Evolutionary conservation across 2,888 invertebrate genomes (phyloP), one percentile per base, ranked within the genome.

Genomic region (Apamea epomidion): DNA sequence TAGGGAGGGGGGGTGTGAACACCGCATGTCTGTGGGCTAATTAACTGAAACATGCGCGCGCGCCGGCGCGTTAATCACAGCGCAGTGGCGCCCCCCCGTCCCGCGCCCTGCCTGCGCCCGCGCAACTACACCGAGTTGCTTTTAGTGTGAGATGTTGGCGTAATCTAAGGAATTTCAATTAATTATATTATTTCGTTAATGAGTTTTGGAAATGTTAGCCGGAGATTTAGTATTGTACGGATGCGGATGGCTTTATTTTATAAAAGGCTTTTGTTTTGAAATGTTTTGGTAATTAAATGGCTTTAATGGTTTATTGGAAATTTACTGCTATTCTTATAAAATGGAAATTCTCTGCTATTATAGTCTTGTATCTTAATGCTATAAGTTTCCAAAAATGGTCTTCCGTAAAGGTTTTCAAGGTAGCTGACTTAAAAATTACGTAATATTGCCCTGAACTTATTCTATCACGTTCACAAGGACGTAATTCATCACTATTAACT

Each of bases 101-200:
- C 74, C 76, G n/a, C 76, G 7, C 72, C 25, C 75, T 84, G 68
- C 80, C 87, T 73, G 84, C 86, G 64, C 89, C 91, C 91, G 88
- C 90, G 90, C 83, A 86, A 83, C 90, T 93, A 96, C 96, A 96
- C 94, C 91, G 93, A 95, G 94, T 95, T 95, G 96, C 96, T 96
- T 95, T 96, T 96, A 96, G 95, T 93, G 95, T 90, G 91, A 92
- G 93, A 91, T 95, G 96, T 96, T 92, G 91, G 92, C 92, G 94
- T 94, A 93, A 95, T 95, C 96, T 95, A 91, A 91, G 94, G 96
- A 96, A 97, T 97, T 95, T 94, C 94, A 93, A 95, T 95, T 96
- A 92, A 93, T 92, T 91, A 93, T 92, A 93, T 92, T 93, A 93
- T 93, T 92, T 93, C 91, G 91, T 92, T 92, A 92, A 92, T 93